phyloP scores from a whole-genome alignment of 2,797 vertebrate genomes.

The Chiropotes sagulatus region DNA sequence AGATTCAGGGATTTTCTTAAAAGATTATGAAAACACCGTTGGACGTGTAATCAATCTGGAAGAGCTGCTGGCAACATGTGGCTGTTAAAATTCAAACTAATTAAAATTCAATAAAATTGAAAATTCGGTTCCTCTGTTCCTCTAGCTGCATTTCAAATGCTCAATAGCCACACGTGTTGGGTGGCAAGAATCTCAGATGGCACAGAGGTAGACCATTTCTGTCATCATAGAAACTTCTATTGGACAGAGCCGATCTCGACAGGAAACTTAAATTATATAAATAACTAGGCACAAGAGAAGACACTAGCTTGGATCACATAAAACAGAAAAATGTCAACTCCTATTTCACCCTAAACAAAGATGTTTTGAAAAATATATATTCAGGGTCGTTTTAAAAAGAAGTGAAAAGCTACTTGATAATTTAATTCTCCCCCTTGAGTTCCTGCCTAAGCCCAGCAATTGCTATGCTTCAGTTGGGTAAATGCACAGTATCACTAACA shows the following conservation, averaged over 20 bases:
- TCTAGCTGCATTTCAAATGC: not conserved
- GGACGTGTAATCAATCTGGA: not conserved
- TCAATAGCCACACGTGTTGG: not conserved
- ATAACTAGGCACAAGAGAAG: not conserved
- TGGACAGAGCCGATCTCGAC: not conserved
- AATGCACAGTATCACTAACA: not conserved
- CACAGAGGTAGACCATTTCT: not conserved
- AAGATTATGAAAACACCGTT: not conserved
- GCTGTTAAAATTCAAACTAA: not conserved
- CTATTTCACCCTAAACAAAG: not conserved
- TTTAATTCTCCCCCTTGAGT: not conserved
- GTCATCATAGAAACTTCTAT: not conserved
- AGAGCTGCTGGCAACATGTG: not conserved
- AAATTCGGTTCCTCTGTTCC: not conserved
- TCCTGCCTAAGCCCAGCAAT: not conserved
- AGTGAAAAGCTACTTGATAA: not conserved
- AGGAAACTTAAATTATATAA: not conserved
- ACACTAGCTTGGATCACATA: not conserved
- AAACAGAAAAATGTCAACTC: not conserved
- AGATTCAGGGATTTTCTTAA: not conserved
- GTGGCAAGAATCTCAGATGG: accelerated
- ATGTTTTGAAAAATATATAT: not conserved
- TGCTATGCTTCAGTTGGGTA: not conserved
- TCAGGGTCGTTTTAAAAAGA: not conserved
- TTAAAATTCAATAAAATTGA: not conserved